Evolutionary conservation across 2,888 invertebrate species (phyloP).

Genomic region (Girardia tigrina): DNA sequence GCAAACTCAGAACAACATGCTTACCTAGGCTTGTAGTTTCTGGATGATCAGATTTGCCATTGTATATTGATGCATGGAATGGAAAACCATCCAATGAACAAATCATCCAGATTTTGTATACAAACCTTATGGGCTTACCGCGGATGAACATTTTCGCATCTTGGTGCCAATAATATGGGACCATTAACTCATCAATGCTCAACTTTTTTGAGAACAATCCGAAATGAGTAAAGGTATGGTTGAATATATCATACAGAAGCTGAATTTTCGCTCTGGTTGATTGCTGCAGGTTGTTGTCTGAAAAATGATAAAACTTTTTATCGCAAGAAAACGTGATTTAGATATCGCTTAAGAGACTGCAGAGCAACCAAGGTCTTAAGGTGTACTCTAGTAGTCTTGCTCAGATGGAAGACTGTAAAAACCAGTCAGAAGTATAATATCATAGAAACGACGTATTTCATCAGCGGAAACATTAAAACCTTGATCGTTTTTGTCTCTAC

Average conservation of each 20-base stretch:
- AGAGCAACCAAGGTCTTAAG: conserved; percentile 27
- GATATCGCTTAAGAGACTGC: conserved; percentile 28
- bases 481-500: too few relatives aligned
- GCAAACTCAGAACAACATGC: neutral
- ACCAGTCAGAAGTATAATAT: too few relatives aligned
- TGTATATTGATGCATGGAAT: neutral
- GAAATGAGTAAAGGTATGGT: too few relatives aligned
- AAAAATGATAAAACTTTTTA: too few relatives aligned
- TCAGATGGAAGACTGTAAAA: too few relatives aligned
- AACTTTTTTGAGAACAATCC: neutral
- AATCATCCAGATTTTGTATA: conserved; percentile 24
- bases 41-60: neutral
- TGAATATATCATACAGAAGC: too few relatives aligned
- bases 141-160: conserved; percentile 20
- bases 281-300: too few relatives aligned
- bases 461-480: too few relatives aligned
- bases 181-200: conserved; percentile 20
- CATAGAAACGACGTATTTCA: too few relatives aligned
- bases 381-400: conserved; percentile 29
- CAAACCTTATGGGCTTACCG: conserved; percentile 25
- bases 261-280: too few relatives aligned
- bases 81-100: conserved; percentile 25
- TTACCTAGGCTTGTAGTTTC: neutral
- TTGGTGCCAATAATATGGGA: conserved; percentile 29
- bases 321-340: conserved; percentile 10